Evolutionary conservation across 2,888 invertebrate species (phyloP), one percentile per base, ranked within the genome.

Genomic region (Opisthograptis luteolata): DNA sequence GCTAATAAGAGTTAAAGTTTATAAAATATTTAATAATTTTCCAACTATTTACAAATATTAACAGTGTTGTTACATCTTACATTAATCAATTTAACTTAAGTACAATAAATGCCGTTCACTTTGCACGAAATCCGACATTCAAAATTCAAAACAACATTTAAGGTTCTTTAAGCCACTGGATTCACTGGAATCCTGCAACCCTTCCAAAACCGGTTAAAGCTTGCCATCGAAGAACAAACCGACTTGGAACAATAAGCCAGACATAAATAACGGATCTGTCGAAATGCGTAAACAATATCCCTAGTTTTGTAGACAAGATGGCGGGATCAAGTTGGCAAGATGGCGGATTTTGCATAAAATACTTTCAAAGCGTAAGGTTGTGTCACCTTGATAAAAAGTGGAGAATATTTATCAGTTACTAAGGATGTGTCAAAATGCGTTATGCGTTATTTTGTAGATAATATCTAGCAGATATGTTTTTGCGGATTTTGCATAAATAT

Each of bases 181-280:
- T 32, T 49, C 34, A n/a, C n/a, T n/a, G n/a, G n/a, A n/a, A n/a
- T n/a, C n/a, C n/a, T 10, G 7, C 30, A 28, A 46, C 24, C 42
- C 46, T 41, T 39, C 37, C 25, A 19, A 44, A 52, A 53, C 52
- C 51, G 40, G 48, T 41, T 30, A 35, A 73, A 70, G 66, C 70
- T 73, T 62, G 3, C 22, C 35, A 49, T 37, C 68, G 60, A 66
- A 69, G 70, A 76, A 74, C 79, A 73, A 68, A 62, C 34, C 27
- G 28, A 13, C 35, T 13, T 22, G 69, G 64, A 64, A 74, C 70
- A 72, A 71, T 76, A 79, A 84, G 81, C 81, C 76, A 58, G 27
- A 83, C 84, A 87, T 87, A 89, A 89, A 89, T 86, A 88, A 79
- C 77, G 79, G 86, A 87, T 87, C 84, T 79, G 78, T 76, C 73